Conservation (phyloP, 2,797 vertebrate genomes). For the Danio tinwini region DNA sequence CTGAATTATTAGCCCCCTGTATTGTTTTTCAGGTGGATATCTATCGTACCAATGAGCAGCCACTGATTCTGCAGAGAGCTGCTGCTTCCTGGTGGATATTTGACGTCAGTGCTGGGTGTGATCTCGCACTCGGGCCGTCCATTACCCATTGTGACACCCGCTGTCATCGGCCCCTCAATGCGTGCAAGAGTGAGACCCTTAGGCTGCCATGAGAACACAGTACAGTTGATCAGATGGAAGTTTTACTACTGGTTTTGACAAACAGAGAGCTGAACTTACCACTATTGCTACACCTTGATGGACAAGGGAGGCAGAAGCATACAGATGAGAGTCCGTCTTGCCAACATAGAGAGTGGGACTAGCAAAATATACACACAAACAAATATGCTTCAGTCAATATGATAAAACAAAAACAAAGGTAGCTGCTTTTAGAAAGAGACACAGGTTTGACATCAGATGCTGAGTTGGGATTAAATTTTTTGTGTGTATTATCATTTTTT, state of each 20-base stretch:
- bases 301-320: constrained; percentile 90
- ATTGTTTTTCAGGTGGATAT: too few relatives aligned
- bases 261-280: constrained; percentile 78
- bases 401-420: background rate
- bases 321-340: constrained; percentile 87
- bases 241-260: background rate
- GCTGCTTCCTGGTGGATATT: constrained; percentile 88
- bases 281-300: constrained; percentile 90
- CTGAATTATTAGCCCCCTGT: too few relatives aligned
- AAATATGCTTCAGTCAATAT: constrained; percentile 20
- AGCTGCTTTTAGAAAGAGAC: background rate
- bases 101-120: constrained; percentile 88
- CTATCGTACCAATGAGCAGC: constrained; percentile 90
- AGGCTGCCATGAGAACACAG: constrained; percentile 78
- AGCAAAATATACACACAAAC: constrained; percentile 26
- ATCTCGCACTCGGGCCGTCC: constrained; percentile 88
- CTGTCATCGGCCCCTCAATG: constrained; percentile 86
- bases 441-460: background rate
- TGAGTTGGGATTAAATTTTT: background rate
- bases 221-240: constrained; percentile 10
- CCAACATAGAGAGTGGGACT: constrained; percentile 95
- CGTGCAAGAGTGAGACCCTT: constrained; percentile 88
- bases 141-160: constrained; percentile 85
- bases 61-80: constrained; percentile 86
- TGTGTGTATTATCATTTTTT: background rate